These are phyloP conservation scores for Pachymerium ferrugineum DNA, from an alignment of 2,888 invertebrate genomes.

Conservation along the genomic window DNA sequence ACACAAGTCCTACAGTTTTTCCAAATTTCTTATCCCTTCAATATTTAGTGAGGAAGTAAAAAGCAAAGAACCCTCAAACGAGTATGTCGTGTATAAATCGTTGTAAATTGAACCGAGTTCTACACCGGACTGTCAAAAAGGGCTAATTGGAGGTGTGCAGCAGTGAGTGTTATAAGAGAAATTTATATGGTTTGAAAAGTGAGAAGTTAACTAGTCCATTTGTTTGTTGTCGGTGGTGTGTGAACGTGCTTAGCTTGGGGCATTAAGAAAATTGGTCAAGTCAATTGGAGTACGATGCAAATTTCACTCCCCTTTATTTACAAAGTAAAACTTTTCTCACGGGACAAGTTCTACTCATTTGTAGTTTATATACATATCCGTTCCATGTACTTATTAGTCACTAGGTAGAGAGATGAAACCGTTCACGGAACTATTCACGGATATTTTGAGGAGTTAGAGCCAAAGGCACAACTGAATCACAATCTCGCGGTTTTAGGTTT, in stretches of 20 bases:
- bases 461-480: background rate
- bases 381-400: background rate
- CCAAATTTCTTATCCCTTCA: too few species aligned
- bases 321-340: conserved; percentile 13
- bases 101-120: background rate
- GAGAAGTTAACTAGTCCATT: conserved; percentile 9
- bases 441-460: background rate
- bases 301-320: background rate
- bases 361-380: background rate
- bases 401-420: background rate
- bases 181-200: background rate
- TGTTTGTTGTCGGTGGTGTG: conserved; percentile 5
- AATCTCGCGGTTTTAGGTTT: background rate
- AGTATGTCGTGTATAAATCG: too few species aligned
- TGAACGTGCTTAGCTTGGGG: background rate
- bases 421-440: conserved; percentile 9
- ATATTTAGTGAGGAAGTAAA: too few species aligned
- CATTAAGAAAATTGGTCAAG: background rate
- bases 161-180: background rate
- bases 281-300: conserved; percentile 4
- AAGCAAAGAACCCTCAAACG: too few species aligned
- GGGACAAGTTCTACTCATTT: background rate
- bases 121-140: background rate
- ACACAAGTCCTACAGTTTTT: too few species aligned
- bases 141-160: background rate